Base-by-base conservation (phyloP, 2,797 vertebrate species). In the Hirundo rustica region DNA sequence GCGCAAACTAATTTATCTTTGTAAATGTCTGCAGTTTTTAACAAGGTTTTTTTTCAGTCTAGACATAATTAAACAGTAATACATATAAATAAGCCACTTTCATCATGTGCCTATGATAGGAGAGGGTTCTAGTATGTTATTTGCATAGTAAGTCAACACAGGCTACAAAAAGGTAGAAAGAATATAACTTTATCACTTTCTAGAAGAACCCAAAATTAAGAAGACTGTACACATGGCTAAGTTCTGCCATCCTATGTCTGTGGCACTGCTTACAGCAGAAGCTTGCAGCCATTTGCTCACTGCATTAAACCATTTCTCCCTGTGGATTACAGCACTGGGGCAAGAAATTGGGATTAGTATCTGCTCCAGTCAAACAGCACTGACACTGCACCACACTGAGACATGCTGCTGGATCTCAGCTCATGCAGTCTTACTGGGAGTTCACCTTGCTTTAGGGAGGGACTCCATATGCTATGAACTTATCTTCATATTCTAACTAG, bases 281-380 rank as follows among this genome's bases (percentile, higher is more conserved):
- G 27, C 32, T 20, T 50, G 16, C 4, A 75, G 50, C 29, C 58
- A 36, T 70, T 36, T 79, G 36, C 29, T 76, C 30, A n/a, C 10
- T 44, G 64, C 44, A 26, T 44, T 54, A 73, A 79, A 47, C 20
- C 14, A 5, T 30, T 62, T 25, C 32, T 76, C 18, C 38, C 27
- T 1, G 0, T 3, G 44, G 44, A 58, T 54, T 45, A 47, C 38
- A 66, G 26, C 4, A 19, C 2, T 2, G 3, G n/a, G 16, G 34
- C 0, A 3, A 79, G 68, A 79, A 90, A 81, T 0, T 30, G 45
- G 34, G 23, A 26, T 13, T 3, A 42, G 4, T 1, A 55, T 3
- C 26, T 30, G 30, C 66, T 45, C 15, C 51, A 76, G 55, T 36
- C 47, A 73, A 38, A 34, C 19, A 38, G 44, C 65, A 85, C n/a